Base-by-base conservation (phyloP, 2,113 vertebrate species). In the Tetraodon nigroviridis region DNA sequence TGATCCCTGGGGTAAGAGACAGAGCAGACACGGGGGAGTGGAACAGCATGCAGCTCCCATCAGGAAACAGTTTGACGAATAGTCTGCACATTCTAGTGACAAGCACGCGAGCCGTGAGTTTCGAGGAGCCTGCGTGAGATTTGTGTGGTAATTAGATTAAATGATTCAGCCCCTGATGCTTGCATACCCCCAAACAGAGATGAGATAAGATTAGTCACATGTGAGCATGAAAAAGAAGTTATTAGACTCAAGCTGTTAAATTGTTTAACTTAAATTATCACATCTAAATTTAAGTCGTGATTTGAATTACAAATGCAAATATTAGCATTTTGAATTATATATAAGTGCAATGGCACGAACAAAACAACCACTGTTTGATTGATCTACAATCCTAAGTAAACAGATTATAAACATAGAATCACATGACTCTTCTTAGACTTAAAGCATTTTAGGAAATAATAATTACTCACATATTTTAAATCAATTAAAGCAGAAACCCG, bases 91-190 rank as follows among this genome's bases (percentile, higher is more conserved):
- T 89, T 82, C 80, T 76, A 82, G 71, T 89, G 88, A 90, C 90
- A 91, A 85, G 84, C 77, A 80, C 87, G 82, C 80, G 84, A 87
- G 84, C 80, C 82, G 84, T 73, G 84, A 86, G 81, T 64, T 82
- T 70, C 68, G 37, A 66, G 61, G 59, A 71, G 67, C 58, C 76
- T 56, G 70, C 78, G 79, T 80, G 66, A 69, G 82, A 67, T 76
- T 85, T 84, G 64, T 72, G 73, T 71, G 71, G 83, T 90, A 90
- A 91, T 91, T 91, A 87, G 78, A 89, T 90, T 86, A 86, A 87
- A 86, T 81, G 81, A 88, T 87, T 89, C 65, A 85, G 75, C 81
- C 80, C 69, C 84, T 80, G 75, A 78, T 75, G 81, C 64, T 75
- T 42, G 66, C 79, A 82, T 79, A 69, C 74, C 69, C 67, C 59